Evolutionary conservation across 2,888 invertebrate genomes (phyloP).

Genomic region (Sceliomorpha sp.): DNA sequence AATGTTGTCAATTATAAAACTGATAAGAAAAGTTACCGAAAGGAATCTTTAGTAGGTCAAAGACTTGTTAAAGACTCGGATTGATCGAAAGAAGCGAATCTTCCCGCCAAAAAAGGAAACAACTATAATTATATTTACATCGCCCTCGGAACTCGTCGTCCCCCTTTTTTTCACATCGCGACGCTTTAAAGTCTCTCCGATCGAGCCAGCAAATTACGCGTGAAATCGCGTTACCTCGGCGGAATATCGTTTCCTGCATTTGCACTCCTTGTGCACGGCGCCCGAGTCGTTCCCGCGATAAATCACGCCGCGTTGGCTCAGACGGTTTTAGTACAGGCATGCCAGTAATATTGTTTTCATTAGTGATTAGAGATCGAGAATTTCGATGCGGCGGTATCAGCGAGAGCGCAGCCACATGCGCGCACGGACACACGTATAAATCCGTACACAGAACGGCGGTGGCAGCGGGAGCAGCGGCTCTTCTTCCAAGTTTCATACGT

Average conservation of each 20-base stretch:
- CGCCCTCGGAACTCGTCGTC: neutral
- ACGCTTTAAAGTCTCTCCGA: constrained; percentile 35
- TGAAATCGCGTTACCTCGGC: constrained; percentile 38
- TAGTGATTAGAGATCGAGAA: constrained; percentile 64
- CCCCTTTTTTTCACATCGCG: constrained; percentile 5
- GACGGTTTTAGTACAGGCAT: constrained; percentile 59
- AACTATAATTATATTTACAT: too few species aligned
- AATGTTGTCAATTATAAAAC: too few species aligned
- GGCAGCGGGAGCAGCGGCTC: too few species aligned
- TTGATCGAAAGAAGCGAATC: too few species aligned
- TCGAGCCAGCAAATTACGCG: constrained; percentile 48
- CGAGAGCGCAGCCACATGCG: too few species aligned
- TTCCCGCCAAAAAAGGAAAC: too few species aligned
- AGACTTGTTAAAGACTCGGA: too few species aligned
- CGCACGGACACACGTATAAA: constrained; percentile 8
- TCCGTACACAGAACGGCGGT: too few species aligned
- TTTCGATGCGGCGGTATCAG: constrained; percentile 27
- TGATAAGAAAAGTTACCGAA: too few species aligned
- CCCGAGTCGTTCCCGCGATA: constrained; percentile 48
- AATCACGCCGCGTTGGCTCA: constrained; percentile 65
- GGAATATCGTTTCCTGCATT: constrained; percentile 28
- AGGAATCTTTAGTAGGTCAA: too few species aligned
- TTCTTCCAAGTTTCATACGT: constrained; percentile 25
- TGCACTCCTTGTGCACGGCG: constrained; percentile 14
- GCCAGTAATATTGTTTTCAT: constrained; percentile 69